Conservation (phyloP, 2,113 vertebrate genomes). For the Alaudala cheleensis region DNA sequence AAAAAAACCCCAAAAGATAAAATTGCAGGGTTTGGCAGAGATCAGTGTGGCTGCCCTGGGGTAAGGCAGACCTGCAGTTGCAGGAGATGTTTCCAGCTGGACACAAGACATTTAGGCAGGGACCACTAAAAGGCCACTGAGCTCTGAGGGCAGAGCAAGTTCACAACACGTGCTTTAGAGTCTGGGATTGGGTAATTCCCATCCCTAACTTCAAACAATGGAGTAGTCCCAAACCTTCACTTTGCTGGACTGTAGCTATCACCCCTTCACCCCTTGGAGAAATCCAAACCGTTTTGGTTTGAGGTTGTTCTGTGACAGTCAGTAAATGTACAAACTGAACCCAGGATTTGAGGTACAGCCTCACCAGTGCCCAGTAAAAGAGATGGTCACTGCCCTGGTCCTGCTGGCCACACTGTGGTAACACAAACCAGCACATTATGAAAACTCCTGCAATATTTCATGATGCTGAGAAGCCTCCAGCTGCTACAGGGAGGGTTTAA, state of each 20-base stretch:
- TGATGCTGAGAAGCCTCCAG: not conserved
- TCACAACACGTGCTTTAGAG: not conserved
- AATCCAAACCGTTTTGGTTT: not conserved
- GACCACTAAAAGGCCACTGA: not conserved
- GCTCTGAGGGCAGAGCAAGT: not conserved
- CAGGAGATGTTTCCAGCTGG: not conserved
- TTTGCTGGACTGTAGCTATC: not conserved
- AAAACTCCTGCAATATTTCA: not conserved
- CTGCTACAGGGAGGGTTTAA: not conserved
- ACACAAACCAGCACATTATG: not conserved
- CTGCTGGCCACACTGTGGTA: not conserved
- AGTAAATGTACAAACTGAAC: not conserved
- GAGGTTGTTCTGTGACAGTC: not conserved
- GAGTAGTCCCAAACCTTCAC: not conserved
- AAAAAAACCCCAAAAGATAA: not conserved
- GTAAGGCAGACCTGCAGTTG: not conserved
- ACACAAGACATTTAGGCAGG: not conserved
- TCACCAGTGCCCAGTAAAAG: not conserved
- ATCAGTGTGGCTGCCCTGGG: accelerated
- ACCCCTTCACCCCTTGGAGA: not conserved
- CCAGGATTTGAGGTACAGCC: not conserved
- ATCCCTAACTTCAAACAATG: not conserved
- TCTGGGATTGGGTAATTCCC: not conserved
- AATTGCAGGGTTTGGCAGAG: not conserved
- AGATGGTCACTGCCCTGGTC: not conserved